A percentile compares a stretch with the other conserved stretches of the same genome.
Conservation (phyloP, 2,888 invertebrate species). For the Himalopsyche kuldschensis region DNA sequence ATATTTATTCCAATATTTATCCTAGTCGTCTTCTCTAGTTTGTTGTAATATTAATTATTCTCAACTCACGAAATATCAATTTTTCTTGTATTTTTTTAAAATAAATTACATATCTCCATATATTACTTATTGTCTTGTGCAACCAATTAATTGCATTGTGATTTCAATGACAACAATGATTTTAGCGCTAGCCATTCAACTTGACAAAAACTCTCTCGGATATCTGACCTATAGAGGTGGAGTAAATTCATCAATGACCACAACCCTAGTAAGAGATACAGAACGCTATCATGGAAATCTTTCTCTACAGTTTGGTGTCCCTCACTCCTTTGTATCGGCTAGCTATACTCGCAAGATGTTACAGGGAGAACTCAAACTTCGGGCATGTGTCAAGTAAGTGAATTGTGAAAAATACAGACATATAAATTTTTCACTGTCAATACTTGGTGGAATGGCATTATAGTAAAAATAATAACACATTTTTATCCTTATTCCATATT, state of each 20-base stretch:
- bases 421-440: too few relatives aligned
- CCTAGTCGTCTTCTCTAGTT: background rate
- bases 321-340: slow-evolving; percentile 75
- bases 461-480: too few relatives aligned
- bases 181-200: slow-evolving; percentile 78
- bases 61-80: background rate
- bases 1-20: too few relatives aligned
- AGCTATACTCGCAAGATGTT: slow-evolving; percentile 80
- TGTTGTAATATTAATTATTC: background rate
- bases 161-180: background rate
- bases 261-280: slow-evolving; percentile 77
- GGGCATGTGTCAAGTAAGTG: slow-evolving; percentile 74
- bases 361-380: slow-evolving; percentile 76
- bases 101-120: background rate
- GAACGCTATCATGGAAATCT: slow-evolving; percentile 68
- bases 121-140: background rate
- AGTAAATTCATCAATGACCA: slow-evolving; percentile 74
- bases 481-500: too few relatives aligned
- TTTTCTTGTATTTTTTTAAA: background rate
- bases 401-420: too few relatives aligned
- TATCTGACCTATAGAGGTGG: slow-evolving; percentile 82
- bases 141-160: background rate
- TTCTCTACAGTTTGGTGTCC: slow-evolving; percentile 79
- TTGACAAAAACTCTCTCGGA: slow-evolving; percentile 86
- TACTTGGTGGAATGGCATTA: too few relatives aligned